A percentile compares a stretch with the other conserved stretches of the same genome.
Evolutionary conservation across 2,113 vertebrate species (phyloP).

Genomic region (Mastomys natalensis): DNA sequence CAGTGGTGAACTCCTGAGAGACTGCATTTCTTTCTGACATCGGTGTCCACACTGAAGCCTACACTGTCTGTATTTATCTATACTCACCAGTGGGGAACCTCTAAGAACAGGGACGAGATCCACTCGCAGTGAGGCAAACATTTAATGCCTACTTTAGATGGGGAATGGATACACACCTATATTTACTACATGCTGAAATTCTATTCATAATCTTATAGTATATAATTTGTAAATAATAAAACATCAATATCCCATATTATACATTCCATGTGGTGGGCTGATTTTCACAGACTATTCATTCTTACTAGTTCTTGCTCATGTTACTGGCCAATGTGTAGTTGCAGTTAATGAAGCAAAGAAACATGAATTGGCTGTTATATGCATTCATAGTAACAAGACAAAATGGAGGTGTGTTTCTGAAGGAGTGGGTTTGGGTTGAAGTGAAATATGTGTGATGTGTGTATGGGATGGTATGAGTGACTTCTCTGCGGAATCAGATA

Average conservation of each 20-base stretch:
- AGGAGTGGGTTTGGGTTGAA: neutral
- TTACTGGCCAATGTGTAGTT: neutral
- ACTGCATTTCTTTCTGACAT: neutral
- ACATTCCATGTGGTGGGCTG: neutral
- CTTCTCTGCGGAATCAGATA: neutral
- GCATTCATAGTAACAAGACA: neutral
- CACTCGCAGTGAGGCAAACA: neutral
- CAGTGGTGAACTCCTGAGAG: neutral
- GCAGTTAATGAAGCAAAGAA: neutral
- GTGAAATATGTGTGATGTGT: neutral
- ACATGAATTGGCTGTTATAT: neutral
- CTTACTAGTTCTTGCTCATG: neutral
- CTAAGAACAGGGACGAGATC: neutral
- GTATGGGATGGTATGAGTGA: neutral
- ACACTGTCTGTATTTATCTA: neutral
- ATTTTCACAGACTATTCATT: neutral
- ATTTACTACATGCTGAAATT: neutral
- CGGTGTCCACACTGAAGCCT: neutral
- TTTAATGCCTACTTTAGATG: neutral
- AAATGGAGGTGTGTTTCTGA: neutral
- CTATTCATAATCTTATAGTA: neutral
- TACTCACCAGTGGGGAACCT: neutral
- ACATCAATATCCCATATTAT: neutral
- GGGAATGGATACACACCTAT: neutral
- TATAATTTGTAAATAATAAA: constrained; percentile 3